Conservation (phyloP, 2,888 invertebrate genomes). For the Melitaea athalia region DNA sequence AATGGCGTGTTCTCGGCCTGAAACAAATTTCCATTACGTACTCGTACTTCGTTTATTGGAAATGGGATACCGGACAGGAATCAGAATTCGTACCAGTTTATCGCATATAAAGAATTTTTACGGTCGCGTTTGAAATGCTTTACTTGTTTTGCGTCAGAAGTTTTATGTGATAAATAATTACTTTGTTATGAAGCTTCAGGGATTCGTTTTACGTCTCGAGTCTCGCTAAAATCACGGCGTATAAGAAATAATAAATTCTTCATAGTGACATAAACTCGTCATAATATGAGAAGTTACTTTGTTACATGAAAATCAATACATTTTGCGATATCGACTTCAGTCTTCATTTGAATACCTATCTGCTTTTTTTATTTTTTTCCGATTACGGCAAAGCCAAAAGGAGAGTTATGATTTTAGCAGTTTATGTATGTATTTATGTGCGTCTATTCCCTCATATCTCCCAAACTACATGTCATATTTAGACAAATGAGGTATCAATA, state of each 20-base stretch:
- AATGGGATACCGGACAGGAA: constrained; percentile 31
- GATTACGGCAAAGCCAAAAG: background rate
- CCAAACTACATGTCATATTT: too few species aligned
- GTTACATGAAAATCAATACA: background rate
- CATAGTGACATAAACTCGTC: constrained; percentile 1
- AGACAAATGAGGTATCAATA: background rate
- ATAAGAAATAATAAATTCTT: constrained; percentile 16
- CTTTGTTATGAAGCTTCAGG: constrained; percentile 58
- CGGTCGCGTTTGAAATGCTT: constrained; percentile 50
- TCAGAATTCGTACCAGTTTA: constrained; percentile 40
- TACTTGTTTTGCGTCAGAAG: constrained; percentile 66
- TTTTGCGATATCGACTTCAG: background rate
- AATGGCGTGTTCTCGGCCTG: background rate
- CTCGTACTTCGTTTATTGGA: constrained; percentile 27
- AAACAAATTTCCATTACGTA: constrained; percentile 22
- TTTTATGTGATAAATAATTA: constrained; percentile 73
- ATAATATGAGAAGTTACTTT: constrained; percentile 1
- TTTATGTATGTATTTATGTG: too few species aligned
- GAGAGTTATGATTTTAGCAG: background rate
- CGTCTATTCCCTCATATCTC: too few species aligned
- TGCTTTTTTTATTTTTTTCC: background rate
- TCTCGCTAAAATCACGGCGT: constrained; percentile 42
- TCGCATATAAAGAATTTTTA: constrained; percentile 53
- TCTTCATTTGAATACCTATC: background rate
- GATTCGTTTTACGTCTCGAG: constrained; percentile 54